phyloP scores from a whole-genome alignment of 1,140 invertebrate species.

The Drosophila orena region DNA sequence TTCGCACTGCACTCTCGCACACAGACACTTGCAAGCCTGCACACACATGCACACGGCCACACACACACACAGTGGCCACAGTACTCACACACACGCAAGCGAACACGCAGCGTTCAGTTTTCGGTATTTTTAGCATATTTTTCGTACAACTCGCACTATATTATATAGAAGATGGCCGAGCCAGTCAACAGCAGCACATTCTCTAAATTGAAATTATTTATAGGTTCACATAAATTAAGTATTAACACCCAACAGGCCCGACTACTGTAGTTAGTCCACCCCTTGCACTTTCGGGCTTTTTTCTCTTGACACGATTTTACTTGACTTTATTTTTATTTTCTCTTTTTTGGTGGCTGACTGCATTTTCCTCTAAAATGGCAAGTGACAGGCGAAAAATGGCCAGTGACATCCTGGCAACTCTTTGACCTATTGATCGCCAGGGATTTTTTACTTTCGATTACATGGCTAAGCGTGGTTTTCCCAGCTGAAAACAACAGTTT shows the following conservation, averaged over 20 bases:
- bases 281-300: conserved; percentile 5
- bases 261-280: conserved; percentile 41
- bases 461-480: not conserved
- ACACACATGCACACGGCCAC: conserved; percentile 7
- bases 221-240: conserved; percentile 83
- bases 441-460: conserved; percentile 4
- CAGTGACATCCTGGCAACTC: conserved; percentile 14
- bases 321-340: not conserved
- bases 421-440: conserved; percentile 3
- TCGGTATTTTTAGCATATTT: conserved; percentile 80
- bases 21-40: not conserved
- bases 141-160: conserved; percentile 79
- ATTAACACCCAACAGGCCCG: conserved; percentile 66
- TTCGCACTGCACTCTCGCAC: conserved; percentile 53
- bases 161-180: conserved; percentile 59
- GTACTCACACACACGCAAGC: conserved; percentile 10
- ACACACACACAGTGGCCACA: conserved; percentile 6
- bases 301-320: conserved; percentile 35
- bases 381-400: conserved; percentile 5
- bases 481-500: not conserved
- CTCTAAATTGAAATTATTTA: conserved; percentile 84
- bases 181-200: conserved; percentile 72
- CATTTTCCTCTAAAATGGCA: conserved; percentile 4
- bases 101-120: conserved; percentile 78
- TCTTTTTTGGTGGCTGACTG: not conserved